These are phyloP conservation scores for Chirona hameri DNA, from an alignment of 2,888 invertebrate species.

Conservation along the genomic window DNA sequence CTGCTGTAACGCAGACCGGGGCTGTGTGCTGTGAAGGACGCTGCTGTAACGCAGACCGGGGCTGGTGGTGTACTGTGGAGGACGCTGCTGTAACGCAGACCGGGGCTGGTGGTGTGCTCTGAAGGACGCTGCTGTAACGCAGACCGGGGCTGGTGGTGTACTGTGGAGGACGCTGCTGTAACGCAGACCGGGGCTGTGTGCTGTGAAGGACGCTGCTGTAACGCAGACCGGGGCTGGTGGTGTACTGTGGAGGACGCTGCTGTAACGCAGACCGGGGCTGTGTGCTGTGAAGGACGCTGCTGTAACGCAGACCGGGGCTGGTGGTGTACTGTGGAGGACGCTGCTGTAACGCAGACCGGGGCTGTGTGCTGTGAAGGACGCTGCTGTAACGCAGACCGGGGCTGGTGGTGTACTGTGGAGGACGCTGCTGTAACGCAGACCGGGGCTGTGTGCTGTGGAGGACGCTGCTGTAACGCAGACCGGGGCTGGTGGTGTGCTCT, in stretches of 20 bases:
- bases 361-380: not conserved
- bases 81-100: slow-evolving; percentile 52
- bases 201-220: too few species aligned
- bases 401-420: not conserved
- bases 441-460: not conserved
- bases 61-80: not conserved
- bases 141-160: not conserved
- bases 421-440: slow-evolving; percentile 52
- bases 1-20: slow-evolving; percentile 49
- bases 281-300: not conserved
- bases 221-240: slow-evolving; percentile 30
- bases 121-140: too few species aligned
- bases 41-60: slow-evolving; percentile 49
- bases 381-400: slow-evolving; percentile 49
- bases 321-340: not conserved
- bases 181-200: slow-evolving; percentile 28
- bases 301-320: slow-evolving; percentile 48
- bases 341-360: slow-evolving; percentile 49
- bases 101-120: not conserved
- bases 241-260: not conserved
- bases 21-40: not conserved
- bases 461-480: slow-evolving; percentile 52
- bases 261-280: slow-evolving; percentile 48
- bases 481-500: not conserved
- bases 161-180: too few species aligned